Base-by-base conservation (phyloP, 2,797 vertebrate genomes). In the Myioborus melanocephalus region DNA sequence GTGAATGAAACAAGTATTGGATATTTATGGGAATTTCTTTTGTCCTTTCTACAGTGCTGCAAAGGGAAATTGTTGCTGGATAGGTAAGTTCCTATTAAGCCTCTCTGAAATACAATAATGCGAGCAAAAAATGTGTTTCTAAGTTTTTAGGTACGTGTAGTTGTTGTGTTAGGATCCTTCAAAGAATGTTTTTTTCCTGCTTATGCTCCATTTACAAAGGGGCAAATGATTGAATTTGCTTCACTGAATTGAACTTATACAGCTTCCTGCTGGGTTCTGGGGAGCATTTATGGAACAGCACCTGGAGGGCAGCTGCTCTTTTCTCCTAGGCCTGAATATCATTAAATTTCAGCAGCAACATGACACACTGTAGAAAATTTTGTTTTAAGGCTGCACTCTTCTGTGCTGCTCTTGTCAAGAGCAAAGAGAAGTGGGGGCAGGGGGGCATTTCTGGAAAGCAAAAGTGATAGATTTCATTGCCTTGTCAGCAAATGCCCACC, bases 271-370 rank as follows among this genome's bases (percentile, higher is more conserved):
- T 97, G 97, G 73, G 95, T 92, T 65, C 92, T 93, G 90, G 95
- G 95, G 89, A 96, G 85, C 85, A 61, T 95, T 97, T 97, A 95
- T 95, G 95, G 95, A 95, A 95, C 92, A 94, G 96, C 96, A 96
- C 94, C 97, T 97, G 96, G 94, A 95, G 93, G 89, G 96, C 96
- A 97, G 96, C 94, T 97, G 97, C 95, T 98, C 96, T 96, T 97
- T 97, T 94, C 96, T 96, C 69, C 65, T 72, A 77, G 90, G 68
- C 90, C 95, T 97, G 97, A 97, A 97, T 97, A 96, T 97, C 97
- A 97, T 97, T 97, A 97, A 91, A 93, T 89, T 90, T 94, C 90
- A 71, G 84, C 93, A 95, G 85, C 77, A 96, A 96, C 89, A 92
- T 64, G 87, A 94, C 90, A 95, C 32, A 65, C 87, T 94, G 87